These are phyloP conservation scores for Onychomys leucogaster DNA, from an alignment of 2,797 vertebrate species.

Conservation along the genomic window DNA sequence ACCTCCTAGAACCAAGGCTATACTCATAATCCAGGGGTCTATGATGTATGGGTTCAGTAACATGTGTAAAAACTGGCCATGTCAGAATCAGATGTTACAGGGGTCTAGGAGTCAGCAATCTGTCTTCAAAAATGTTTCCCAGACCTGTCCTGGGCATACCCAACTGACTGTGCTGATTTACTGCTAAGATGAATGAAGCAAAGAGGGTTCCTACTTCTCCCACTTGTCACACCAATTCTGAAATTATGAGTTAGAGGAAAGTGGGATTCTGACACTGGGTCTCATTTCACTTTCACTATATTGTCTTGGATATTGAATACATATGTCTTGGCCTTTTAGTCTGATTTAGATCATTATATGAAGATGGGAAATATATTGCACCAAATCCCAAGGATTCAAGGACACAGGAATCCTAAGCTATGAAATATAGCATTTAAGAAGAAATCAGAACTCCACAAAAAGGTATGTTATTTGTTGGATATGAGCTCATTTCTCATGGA, in stretches of 20 bases:
- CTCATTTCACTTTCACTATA: slow-evolving; percentile 40
- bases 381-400: slow-evolving; percentile 48
- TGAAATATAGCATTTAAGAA: slow-evolving; percentile 63
- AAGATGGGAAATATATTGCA: slow-evolving; percentile 32
- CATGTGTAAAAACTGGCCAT: not conserved
- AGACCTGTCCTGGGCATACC: not conserved
- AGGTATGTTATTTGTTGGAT: slow-evolving; percentile 38
- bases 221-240: slow-evolving; percentile 45
- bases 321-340: slow-evolving; percentile 57
- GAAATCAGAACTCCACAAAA: slow-evolving; percentile 49
- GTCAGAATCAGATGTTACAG: slow-evolving; percentile 25
- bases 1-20: not conserved
- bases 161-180: slow-evolving; percentile 68
- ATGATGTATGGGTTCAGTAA: not conserved
- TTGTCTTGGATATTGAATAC: slow-evolving; percentile 65
- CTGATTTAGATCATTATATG: slow-evolving; percentile 45
- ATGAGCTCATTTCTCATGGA: slow-evolving; percentile 49
- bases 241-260: slow-evolving; percentile 54
- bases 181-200: slow-evolving; percentile 65
- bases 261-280: slow-evolving; percentile 26
- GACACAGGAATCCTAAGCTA: slow-evolving; percentile 41
- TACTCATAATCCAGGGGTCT: not conserved
- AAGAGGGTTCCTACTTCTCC: slow-evolving; percentile 69
- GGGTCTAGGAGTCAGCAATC: not conserved
- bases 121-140: slow-evolving; percentile 62